Evolutionary conservation across 2,888 invertebrate species (phyloP).

Genomic region (Scrobipalpa atriplicella): DNA sequence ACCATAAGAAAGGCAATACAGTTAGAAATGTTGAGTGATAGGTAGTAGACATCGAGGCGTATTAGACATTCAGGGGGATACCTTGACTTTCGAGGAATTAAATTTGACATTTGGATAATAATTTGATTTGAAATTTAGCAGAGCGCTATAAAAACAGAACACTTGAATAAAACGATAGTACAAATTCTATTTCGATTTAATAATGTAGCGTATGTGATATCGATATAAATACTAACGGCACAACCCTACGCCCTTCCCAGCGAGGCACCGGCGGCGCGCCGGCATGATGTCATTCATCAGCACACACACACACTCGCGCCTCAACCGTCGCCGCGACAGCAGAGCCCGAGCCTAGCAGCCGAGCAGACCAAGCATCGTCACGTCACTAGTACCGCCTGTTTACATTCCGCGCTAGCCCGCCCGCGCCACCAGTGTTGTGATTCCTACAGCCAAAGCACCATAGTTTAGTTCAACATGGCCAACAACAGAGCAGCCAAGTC

Average conservation of each 20-base stretch:
- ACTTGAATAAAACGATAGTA: too few relatives aligned
- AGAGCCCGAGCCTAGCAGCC: constrained; percentile 37
- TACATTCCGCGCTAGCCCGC: constrained; percentile 73
- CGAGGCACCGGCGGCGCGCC: constrained; percentile 41
- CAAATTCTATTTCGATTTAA: neutral
- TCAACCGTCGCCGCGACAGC: constrained; percentile 47
- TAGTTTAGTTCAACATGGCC: constrained; percentile 84
- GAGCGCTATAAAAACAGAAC: too few relatives aligned
- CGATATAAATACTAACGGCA: constrained; percentile 27
- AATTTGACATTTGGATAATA: too few relatives aligned
- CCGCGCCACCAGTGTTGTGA: constrained; percentile 62
- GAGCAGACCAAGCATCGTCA: too few relatives aligned
- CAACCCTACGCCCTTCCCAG: constrained; percentile 25
- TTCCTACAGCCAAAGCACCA: constrained; percentile 45
- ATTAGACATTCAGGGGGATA: too few relatives aligned
- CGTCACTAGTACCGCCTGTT: constrained; percentile 61
- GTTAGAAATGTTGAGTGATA: too few relatives aligned
- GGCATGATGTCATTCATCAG: constrained; percentile 76
- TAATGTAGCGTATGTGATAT: neutral
- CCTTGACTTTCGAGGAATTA: too few relatives aligned
- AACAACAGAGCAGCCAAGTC: constrained; percentile 93
- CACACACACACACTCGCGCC: constrained; percentile 72
- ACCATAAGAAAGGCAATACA: too few relatives aligned
- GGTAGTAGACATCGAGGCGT: too few relatives aligned
- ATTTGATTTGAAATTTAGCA: too few relatives aligned